Percentiles rank a stretch among this genome's conserved stretches.
These are phyloP conservation scores for Pristionchus exspectatus DNA, from an alignment of 2,888 invertebrate species.

Conservation along the genomic window DNA sequence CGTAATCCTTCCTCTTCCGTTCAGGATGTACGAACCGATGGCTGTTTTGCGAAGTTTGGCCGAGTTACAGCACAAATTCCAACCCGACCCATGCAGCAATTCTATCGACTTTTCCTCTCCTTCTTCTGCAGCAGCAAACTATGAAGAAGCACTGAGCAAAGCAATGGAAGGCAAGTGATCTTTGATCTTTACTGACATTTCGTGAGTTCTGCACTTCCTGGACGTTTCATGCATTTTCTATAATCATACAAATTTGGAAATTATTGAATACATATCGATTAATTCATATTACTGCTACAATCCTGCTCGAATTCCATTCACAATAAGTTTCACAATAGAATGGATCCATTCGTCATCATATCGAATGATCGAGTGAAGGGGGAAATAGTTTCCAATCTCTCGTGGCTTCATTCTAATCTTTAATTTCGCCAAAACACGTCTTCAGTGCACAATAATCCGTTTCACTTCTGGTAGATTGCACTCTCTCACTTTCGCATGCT, in stretches of 20 bases:
- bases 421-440: not conserved
- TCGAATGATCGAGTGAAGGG: not conserved
- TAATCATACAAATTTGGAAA: too few relatives aligned
- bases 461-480: not conserved
- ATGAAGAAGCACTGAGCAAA: conserved; percentile 35
- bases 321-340: too few relatives aligned
- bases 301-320: too few relatives aligned
- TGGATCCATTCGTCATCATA: not conserved
- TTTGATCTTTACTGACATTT: conserved; percentile 5
- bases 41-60: conserved; percentile 51
- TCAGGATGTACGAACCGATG: conserved; percentile 54
- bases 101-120: not conserved
- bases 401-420: not conserved
- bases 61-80: conserved; percentile 50
- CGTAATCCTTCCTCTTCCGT: conserved; percentile 15
- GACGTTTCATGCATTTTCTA: too few relatives aligned
- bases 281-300: too few relatives aligned
- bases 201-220: not conserved
- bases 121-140: not conserved
- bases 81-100: not conserved
- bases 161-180: conserved; percentile 39
- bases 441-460: not conserved
- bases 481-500: conserved; percentile 13
- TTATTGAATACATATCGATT: not conserved
- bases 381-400: conserved; percentile 17